These are phyloP conservation scores for Grallaria varia DNA, from an alignment of 2,113 vertebrate species.

Conservation along the genomic window DNA sequence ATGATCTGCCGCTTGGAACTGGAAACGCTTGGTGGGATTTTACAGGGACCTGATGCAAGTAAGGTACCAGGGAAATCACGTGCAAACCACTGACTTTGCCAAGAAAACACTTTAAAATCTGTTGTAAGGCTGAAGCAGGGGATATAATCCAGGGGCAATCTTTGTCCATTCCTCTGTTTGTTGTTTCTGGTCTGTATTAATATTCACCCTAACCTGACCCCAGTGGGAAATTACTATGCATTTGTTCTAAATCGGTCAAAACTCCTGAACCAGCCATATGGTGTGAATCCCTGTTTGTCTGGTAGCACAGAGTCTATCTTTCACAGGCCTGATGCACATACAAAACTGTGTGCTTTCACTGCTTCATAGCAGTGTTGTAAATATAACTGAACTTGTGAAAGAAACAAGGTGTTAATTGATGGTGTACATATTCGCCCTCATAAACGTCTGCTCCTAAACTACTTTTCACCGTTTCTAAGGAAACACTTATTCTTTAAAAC, in stretches of 20 bases:
- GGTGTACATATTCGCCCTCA: slow-evolving; percentile 14
- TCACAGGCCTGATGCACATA: slow-evolving; percentile 34
- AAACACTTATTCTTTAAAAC: slow-evolving; percentile 55
- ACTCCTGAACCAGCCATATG: slow-evolving; percentile 57
- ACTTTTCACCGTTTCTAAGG: slow-evolving; percentile 59
- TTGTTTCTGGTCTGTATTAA: slow-evolving; percentile 5
- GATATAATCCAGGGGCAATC: not conserved
- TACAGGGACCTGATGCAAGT: not conserved
- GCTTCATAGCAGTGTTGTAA: slow-evolving; percentile 61
- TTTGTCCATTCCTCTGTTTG: slow-evolving; percentile 9
- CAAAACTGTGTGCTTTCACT: slow-evolving; percentile 43
- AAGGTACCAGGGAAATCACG: slow-evolving; percentile 28
- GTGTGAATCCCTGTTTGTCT: slow-evolving; percentile 50
- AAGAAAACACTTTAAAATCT: slow-evolving; percentile 43
- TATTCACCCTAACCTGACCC: not conserved
- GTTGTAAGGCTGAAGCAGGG: not conserved
- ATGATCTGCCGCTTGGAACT: not conserved
- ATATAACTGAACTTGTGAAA: slow-evolving; percentile 67
- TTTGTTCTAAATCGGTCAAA: slow-evolving; percentile 64
- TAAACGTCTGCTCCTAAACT: slow-evolving; percentile 39
- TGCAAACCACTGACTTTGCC: not conserved
- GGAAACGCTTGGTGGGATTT: slow-evolving; percentile 34
- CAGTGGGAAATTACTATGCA: slow-evolving; percentile 47
- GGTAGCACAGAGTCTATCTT: slow-evolving; percentile 8
- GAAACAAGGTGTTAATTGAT: slow-evolving; percentile 57